Conservation (phyloP, 2,888 invertebrate species). For the Agrochola lota region DNA sequence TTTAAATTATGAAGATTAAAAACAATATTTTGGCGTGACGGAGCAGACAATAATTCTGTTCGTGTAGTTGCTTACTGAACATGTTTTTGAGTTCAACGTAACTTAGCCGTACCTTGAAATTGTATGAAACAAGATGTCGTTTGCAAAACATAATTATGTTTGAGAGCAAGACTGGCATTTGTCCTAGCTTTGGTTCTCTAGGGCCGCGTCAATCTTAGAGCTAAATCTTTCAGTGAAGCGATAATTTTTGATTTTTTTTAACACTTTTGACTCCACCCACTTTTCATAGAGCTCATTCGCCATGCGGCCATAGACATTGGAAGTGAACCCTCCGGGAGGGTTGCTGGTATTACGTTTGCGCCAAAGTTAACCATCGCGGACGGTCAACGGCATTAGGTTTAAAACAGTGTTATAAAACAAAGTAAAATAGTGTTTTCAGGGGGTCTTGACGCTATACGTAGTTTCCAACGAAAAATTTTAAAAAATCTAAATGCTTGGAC, state of each 20-base stretch:
- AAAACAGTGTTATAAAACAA: too few species aligned
- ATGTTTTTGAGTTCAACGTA: constrained; percentile 42
- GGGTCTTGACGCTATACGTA: too few species aligned
- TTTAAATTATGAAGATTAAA: constrained; percentile 2
- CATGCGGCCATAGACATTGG: too few species aligned
- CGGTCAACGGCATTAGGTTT: too few species aligned
- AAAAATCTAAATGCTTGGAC: too few species aligned
- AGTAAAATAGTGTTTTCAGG: too few species aligned
- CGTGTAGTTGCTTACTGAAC: constrained; percentile 22
- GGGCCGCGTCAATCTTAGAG: constrained; percentile 7
- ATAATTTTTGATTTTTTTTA: neutral
- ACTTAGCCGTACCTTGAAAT: constrained; percentile 40
- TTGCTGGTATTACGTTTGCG: too few species aligned
- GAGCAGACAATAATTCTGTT: constrained; percentile 35
- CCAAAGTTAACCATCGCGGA: too few species aligned
- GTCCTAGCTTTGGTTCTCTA: constrained; percentile 17
- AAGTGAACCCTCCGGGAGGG: too few species aligned
- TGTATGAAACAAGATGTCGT: constrained; percentile 37
- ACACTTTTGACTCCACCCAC: too few species aligned
- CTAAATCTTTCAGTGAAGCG: neutral
- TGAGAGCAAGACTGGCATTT: constrained; percentile 14
- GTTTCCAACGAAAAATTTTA: too few species aligned
- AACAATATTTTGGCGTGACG: constrained; percentile 43
- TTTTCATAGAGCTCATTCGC: too few species aligned
- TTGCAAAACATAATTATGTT: constrained; percentile 39